These are phyloP conservation scores for Achroia grisella DNA, from an alignment of 1,140 invertebrate species.

Conservation along the genomic window DNA sequence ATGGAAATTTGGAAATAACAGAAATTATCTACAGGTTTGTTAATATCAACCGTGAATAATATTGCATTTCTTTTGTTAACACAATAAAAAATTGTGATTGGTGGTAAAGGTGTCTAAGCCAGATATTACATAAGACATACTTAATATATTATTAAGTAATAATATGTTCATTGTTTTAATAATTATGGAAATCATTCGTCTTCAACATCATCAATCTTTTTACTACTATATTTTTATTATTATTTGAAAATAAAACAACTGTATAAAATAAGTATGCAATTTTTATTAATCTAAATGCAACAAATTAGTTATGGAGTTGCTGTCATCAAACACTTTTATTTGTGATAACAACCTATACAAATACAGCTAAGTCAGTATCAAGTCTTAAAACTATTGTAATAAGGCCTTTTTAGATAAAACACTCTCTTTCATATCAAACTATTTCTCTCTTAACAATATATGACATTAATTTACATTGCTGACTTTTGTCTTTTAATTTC, in stretches of 20 bases:
- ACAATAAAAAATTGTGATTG: too few relatives aligned
- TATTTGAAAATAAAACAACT: conserved; percentile 30
- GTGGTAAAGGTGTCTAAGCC: too few relatives aligned
- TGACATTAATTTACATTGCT: conserved; percentile 60
- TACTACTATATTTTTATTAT: too few relatives aligned
- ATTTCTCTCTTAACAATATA: conserved; percentile 69
- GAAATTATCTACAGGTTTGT: too few relatives aligned
- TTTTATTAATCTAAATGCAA: conserved; percentile 72
- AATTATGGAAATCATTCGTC: too few relatives aligned
- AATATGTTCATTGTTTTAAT: too few relatives aligned
- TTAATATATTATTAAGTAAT: too few relatives aligned
- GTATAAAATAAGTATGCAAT: conserved; percentile 68
- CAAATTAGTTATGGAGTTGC: conserved; percentile 66
- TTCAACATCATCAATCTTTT: too few relatives aligned
- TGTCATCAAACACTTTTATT: conserved; percentile 46
- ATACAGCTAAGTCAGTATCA: conserved; percentile 69
- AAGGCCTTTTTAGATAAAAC: conserved; percentile 71
- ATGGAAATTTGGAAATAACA: too few relatives aligned
- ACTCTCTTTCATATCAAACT: conserved; percentile 69
- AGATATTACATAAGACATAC: too few relatives aligned
- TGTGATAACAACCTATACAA: conserved; percentile 51
- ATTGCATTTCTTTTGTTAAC: too few relatives aligned
- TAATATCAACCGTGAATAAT: too few relatives aligned
- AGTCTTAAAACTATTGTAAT: conserved; percentile 69
- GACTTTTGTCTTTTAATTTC: conserved; percentile 42